These are phyloP conservation scores for Liparis tanakae DNA, from an alignment of 2,797 vertebrate genomes.

Conservation along the genomic window DNA sequence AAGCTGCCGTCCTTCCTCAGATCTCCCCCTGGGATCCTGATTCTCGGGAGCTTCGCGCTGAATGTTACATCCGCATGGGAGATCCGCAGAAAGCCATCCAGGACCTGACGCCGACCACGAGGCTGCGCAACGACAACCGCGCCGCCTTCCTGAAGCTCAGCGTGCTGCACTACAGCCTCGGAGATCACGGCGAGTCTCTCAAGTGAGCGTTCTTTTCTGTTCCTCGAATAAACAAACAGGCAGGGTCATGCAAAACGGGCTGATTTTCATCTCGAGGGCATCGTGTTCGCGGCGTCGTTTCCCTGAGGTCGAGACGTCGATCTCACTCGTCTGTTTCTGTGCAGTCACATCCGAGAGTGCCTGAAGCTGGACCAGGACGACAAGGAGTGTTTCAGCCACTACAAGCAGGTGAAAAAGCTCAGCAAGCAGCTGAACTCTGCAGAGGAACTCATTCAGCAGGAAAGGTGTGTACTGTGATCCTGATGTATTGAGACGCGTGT, in stretches of 20 bases:
- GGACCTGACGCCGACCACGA: slow-evolving; percentile 85
- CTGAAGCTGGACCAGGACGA: slow-evolving; percentile 90
- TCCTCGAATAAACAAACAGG: background rate
- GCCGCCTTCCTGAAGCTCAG: slow-evolving; percentile 87
- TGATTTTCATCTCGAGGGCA: background rate
- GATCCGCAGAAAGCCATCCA: slow-evolving; percentile 86
- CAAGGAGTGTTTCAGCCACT: slow-evolving; percentile 87
- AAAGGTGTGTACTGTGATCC: slow-evolving; percentile 74
- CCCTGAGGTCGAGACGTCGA: background rate
- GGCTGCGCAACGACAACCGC: slow-evolving; percentile 87
- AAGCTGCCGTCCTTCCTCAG: slow-evolving; percentile 54
- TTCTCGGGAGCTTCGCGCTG: slow-evolving; percentile 85
- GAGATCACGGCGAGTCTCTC: slow-evolving; percentile 86
- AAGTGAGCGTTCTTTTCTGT: slow-evolving; percentile 63
- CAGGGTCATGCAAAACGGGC: slow-evolving; percentile 29
- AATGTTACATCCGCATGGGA: slow-evolving; percentile 84
- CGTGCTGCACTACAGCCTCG: slow-evolving; percentile 84
- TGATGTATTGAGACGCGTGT: background rate
- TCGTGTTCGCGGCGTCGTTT: background rate
- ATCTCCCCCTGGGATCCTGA: slow-evolving; percentile 88
- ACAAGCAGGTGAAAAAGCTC: slow-evolving; percentile 90
- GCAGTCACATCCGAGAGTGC: slow-evolving; percentile 87
- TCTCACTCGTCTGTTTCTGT: background rate
- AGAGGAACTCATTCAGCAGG: slow-evolving; percentile 82
- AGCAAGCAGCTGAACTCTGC: slow-evolving; percentile 87